Conservation (phyloP, 2,888 invertebrate species). For the Ganaspis brasiliensis region DNA sequence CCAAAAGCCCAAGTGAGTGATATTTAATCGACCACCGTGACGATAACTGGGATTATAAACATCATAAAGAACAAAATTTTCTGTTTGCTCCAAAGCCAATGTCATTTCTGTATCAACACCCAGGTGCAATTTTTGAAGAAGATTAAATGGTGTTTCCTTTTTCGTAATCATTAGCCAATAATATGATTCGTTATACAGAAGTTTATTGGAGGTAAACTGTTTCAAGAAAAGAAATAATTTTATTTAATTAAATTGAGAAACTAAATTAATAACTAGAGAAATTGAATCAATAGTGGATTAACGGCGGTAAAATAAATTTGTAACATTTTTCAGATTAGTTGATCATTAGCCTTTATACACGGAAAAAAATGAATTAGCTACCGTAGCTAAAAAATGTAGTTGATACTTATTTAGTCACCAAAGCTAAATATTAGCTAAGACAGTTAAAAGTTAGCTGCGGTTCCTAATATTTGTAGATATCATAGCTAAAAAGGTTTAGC, state of each 20-base stretch:
- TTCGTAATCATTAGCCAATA: constrained; percentile 69
- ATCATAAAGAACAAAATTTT: constrained; percentile 67
- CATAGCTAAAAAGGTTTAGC: too few relatives aligned
- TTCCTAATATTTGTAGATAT: too few relatives aligned
- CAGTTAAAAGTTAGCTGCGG: too few relatives aligned
- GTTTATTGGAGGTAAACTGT: constrained; percentile 60
- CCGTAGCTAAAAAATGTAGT: too few relatives aligned
- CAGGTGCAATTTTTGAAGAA: constrained; percentile 63
- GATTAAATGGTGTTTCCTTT: constrained; percentile 55
- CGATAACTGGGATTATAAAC: constrained; percentile 73
- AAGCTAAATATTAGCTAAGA: too few relatives aligned
- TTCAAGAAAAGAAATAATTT: background rate
- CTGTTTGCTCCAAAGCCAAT: constrained; percentile 56
- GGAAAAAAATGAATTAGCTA: too few relatives aligned
- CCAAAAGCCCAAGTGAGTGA: constrained; percentile 71
- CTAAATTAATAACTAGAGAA: too few relatives aligned
- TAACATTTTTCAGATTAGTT: background rate
- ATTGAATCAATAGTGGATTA: too few relatives aligned
- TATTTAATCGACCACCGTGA: constrained; percentile 68
- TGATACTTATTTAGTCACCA: too few relatives aligned
- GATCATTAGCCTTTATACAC: too few relatives aligned
- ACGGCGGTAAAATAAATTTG: background rate
- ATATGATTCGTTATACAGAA: constrained; percentile 71
- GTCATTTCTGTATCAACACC: constrained; percentile 71
- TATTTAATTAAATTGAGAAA: too few relatives aligned